Evolutionary conservation across 1,140 invertebrate species (phyloP), one percentile per base, ranked within the genome.

Genomic region (Megalonaias nervosa): DNA sequence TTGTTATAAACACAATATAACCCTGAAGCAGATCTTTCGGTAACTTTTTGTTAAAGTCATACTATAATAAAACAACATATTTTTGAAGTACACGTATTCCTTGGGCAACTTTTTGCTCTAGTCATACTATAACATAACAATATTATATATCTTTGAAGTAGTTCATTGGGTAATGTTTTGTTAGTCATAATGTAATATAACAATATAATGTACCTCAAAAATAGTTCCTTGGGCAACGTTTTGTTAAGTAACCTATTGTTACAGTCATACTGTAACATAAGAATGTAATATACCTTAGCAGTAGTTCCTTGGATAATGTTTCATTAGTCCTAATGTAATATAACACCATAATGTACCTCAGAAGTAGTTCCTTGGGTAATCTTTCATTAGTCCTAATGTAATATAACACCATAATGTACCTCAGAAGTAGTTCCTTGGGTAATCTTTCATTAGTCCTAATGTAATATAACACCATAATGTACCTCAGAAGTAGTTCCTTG

Each of bases 231-330:
- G 16, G 21, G 2, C 2, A 61, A 61, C 12, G 11, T 73, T n/a
- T 64, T 21, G 13, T 15, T 19, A 75, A 31, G 26, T 31, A 31
- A 31, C 26, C 26, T 31, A 31, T 31, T 31, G 26, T 31, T 31
- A 31, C 26, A 31, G 26, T 31, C 26, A 4, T 31, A 31, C 26
- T 31, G 23, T 19, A 23, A 71, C 9, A 17, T 56, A 17, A 78
- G 38, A 12, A 56, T 70, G 31, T 61, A 66, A 61, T 61, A 60
- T 55, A 31, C 26, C 71, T 75, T 91, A 94, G 26, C 1, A 98
- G 92, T 71, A 99, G 93, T 93, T 99, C 98, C 90, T 98, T 98
- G 82, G 97, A 97, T 89, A 99, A 93, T 93, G 98, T 98, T 90
- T 95, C 96, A 92, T 98, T 99, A 31, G 26, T 31, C 26, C 2